Evolutionary conservation across 2,113 vertebrate genomes (phyloP).

Genomic region (Protobothrops flavoviridis): DNA sequence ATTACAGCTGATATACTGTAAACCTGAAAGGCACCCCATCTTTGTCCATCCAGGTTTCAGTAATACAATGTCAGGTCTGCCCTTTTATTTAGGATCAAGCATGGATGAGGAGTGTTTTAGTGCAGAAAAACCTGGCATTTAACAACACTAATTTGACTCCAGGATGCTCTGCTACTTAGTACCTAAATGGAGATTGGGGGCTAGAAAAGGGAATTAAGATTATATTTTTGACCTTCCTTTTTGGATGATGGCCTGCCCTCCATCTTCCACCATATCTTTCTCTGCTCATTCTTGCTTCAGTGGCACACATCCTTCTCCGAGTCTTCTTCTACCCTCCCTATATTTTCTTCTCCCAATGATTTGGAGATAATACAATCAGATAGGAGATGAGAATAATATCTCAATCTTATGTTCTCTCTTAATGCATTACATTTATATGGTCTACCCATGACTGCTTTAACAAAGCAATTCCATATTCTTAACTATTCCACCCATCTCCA

Average conservation of each 20-base stretch:
- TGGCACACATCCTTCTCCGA: background rate
- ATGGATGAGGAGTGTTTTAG: background rate
- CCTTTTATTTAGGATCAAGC: background rate
- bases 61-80: background rate
- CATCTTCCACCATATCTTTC: background rate
- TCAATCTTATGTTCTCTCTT: background rate
- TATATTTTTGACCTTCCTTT: background rate
- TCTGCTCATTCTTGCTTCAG: background rate
- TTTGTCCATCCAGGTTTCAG: background rate
- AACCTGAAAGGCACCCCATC: background rate
- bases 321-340: background rate
- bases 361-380: background rate
- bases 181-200: background rate
- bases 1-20: background rate
- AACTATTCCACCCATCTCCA: background rate
- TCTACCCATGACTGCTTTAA: background rate
- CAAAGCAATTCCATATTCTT: background rate
- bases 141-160: background rate
- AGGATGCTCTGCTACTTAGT: background rate
- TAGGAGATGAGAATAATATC: background rate
- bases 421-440: background rate
- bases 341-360: background rate
- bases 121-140: background rate
- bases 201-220: background rate
- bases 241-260: background rate